phyloP scores from a whole-genome alignment of 1,140 invertebrate genomes.

The Drosophila teissieri region DNA sequence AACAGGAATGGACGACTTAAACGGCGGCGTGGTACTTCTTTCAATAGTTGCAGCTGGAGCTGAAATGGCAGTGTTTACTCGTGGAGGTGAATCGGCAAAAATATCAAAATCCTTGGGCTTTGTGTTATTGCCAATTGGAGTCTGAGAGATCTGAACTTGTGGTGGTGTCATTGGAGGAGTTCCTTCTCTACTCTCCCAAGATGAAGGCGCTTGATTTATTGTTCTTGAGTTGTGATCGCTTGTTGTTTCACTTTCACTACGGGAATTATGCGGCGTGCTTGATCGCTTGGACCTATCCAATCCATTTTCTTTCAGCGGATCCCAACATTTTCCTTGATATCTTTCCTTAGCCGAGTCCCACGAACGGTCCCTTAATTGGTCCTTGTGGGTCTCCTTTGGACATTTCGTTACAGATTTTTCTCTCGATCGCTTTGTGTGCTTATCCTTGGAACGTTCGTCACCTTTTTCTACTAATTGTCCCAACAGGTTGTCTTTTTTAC shows the following conservation, averaged over 20 bases:
- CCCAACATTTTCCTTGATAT: background rate
- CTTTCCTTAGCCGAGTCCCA: constrained; percentile 4
- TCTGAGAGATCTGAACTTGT: background rate
- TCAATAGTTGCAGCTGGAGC: constrained; percentile 16
- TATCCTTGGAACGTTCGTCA: constrained; percentile 8
- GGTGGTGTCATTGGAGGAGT: constrained; percentile 16
- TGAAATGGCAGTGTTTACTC: constrained; percentile 50
- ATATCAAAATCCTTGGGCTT: constrained; percentile 58
- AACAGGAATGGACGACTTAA: constrained; percentile 1
- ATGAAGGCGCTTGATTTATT: background rate
- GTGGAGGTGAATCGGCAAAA: constrained; percentile 78
- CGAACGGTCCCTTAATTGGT: constrained; percentile 5
- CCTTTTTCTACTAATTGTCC: background rate
- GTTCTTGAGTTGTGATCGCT: background rate
- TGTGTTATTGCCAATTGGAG: constrained; percentile 2
- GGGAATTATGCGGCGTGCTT: background rate
- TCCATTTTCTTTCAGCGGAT: constrained; percentile 2
- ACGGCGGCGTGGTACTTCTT: constrained; percentile 64
- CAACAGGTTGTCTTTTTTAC: background rate
- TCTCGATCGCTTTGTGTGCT: constrained; percentile 8
- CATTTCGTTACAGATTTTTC: constrained; percentile 4
- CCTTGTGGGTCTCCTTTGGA: constrained; percentile 10
- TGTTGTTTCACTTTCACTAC: background rate
- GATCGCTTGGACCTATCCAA: background rate
- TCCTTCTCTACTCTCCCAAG: constrained; percentile 19